Base-by-base conservation (phyloP, 2,888 invertebrate genomes). In the Eupithecia exiguata region DNA sequence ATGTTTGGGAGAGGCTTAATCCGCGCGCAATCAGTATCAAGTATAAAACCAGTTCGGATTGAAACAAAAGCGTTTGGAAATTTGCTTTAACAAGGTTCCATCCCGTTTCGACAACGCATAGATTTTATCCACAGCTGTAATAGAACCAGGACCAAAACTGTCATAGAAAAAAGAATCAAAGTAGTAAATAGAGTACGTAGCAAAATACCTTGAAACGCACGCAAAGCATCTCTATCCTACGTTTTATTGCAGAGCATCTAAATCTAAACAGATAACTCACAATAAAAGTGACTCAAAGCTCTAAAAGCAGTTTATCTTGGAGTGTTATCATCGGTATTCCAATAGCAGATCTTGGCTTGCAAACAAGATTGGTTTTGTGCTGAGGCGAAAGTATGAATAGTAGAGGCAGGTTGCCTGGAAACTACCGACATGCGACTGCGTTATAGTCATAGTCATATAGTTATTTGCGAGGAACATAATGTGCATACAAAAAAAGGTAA, bases 331-430 rank as follows among this genome's bases (percentile, higher is more conserved):
- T 75, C 72, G 73, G 62, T 69, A 74, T 76, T 73, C 66, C 69
- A 43, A 66, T 69, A 73, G 75, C 69, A 71, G 69, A 73, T 73
- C 73, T 76, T 53, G 66, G 73, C 49, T 71, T 76, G 76, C 76
- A 73, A 74, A 73, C 61, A 16, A 62, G 68, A 73, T 73, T 66
- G 71, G 73, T 36, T 62, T 71, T 76, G 73, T 71, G 49, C 46
- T 69, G 68, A 66, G 62, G 73, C 76, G 73, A 76, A 69, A 35
- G 65, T 76, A 71, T 65, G 71, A 61, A 67, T 69, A 35, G 49
- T 63, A 53, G 46, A 65, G 36, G 5, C 46, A 35, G 25, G 43
- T 43, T 65, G 18, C 21, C n/a, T 65, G 38, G 66, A 66, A 66
- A 66, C 66, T 66, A 40, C 25, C 66, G 66, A 25, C 40, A 66